A percentile compares a stretch with the other conserved stretches of the same genome.
phyloP scores from a whole-genome alignment of 2,888 invertebrate species.

The Liopterus haemorrhoidalis region DNA sequence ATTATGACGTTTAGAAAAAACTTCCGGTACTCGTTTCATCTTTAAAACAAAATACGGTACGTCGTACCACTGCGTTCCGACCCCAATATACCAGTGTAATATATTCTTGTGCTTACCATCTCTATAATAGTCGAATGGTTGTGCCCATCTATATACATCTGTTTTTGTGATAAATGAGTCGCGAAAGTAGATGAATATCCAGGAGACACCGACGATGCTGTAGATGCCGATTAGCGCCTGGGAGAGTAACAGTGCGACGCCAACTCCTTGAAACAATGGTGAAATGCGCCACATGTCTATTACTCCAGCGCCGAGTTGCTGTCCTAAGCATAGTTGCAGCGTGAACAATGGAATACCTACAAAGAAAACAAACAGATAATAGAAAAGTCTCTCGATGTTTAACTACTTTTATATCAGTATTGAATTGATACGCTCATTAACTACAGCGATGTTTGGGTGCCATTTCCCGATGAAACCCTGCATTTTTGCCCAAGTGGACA shows the following conservation, averaged over 20 bases:
- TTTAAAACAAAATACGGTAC: too few species aligned
- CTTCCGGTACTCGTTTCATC: too few species aligned
- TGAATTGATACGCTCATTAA: too few species aligned
- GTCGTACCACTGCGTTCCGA: background rate
- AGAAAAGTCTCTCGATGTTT: constrained; percentile 31
- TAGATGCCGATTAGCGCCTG: constrained; percentile 81
- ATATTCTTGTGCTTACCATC: constrained; percentile 57
- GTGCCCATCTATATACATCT: constrained; percentile 75
- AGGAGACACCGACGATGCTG: constrained; percentile 82
- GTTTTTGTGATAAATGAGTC: constrained; percentile 79
- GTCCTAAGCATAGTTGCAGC: constrained; percentile 78
- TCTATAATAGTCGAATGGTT: constrained; percentile 63
- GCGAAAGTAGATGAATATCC: constrained; percentile 82
- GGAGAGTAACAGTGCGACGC: constrained; percentile 70
- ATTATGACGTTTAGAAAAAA: too few species aligned
- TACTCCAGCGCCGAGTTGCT: constrained; percentile 76
- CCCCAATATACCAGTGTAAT: background rate
- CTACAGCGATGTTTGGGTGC: too few species aligned
- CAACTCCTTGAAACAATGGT: constrained; percentile 85
- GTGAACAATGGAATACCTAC: constrained; percentile 78
- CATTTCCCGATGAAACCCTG: too few species aligned
- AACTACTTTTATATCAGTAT: too few species aligned
- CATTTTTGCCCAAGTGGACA: too few species aligned
- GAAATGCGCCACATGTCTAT: constrained; percentile 92
- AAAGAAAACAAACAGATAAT: background rate